Conservation (phyloP, 2,888 invertebrate species). For the Eupithecia insigniata region DNA sequence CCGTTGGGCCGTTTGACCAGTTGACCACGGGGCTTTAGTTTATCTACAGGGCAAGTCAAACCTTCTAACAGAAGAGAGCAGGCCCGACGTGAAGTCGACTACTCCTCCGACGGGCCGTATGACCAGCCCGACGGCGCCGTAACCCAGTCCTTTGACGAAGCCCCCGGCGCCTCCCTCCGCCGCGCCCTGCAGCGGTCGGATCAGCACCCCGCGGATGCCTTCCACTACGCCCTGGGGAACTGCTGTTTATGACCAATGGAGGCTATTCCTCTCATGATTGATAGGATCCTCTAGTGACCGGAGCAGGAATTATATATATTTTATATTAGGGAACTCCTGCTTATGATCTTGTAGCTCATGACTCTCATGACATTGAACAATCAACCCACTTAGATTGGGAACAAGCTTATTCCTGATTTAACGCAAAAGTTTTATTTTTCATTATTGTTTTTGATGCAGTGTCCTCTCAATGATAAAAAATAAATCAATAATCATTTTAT, state of each 20-base stretch:
- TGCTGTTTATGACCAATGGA: conserved; percentile 30
- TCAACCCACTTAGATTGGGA: not conserved
- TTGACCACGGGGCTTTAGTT: not conserved
- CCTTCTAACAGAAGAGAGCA: conserved; percentile 72
- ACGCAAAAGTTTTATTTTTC: not conserved
- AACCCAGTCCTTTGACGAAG: conserved; percentile 65
- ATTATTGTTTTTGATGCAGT: not conserved
- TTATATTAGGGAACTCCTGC: not conserved
- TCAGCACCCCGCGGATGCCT: conserved; percentile 67
- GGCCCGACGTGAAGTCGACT: conserved; percentile 71
- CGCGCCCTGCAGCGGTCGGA: conserved; percentile 66
- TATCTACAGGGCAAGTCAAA: conserved; percentile 39
- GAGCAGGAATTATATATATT: not conserved
- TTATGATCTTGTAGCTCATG: not conserved
- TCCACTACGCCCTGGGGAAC: conserved; percentile 66
- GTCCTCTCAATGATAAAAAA: not conserved
- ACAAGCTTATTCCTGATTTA: not conserved
- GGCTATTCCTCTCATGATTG: not conserved
- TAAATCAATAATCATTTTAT: too few species aligned
- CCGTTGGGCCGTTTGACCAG: conserved; percentile 69
- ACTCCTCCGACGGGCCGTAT: conserved; percentile 70
- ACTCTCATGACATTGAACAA: not conserved
- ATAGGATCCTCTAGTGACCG: not conserved
- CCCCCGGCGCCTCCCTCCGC: conserved; percentile 65
- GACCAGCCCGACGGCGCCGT: conserved; percentile 66